Evolutionary conservation across 1,140 invertebrate species (phyloP).

Genomic region (Eriocheir sinensis): DNA sequence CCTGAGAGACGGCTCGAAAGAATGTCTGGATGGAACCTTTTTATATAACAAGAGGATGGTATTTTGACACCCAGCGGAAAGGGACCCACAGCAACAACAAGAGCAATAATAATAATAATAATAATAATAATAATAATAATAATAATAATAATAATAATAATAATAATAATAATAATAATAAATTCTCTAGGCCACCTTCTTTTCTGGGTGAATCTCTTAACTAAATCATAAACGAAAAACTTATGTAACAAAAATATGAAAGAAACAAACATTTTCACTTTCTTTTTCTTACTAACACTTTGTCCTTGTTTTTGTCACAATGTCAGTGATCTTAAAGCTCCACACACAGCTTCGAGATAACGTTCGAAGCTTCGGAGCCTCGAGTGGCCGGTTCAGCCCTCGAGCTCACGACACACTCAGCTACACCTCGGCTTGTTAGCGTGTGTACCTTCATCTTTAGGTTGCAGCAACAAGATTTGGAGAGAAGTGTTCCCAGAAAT

Average conservation of each 20-base stretch:
- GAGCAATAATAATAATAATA: not conserved
- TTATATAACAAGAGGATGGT: not conserved
- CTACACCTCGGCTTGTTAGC: not conserved
- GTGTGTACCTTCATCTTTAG: not conserved
- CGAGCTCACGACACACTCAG: not conserved
- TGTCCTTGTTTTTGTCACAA: not conserved
- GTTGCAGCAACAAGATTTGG: slow-evolving; percentile 75
- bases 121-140: slow-evolving; percentile 10
- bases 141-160: slow-evolving; percentile 25
- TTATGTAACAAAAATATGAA: not conserved
- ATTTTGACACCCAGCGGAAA: not conserved
- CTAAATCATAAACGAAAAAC: too few species aligned
- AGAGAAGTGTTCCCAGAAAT: slow-evolving; percentile 66
- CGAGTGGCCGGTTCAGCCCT: not conserved
- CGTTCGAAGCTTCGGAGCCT: not conserved
- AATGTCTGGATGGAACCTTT: not conserved
- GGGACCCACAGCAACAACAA: not conserved
- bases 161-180: not conserved
- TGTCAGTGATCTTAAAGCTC: not conserved
- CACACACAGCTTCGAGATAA: not conserved
- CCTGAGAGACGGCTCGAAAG: not conserved
- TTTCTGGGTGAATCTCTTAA: too few species aligned
- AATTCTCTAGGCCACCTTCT: not conserved
- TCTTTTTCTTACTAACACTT: too few species aligned
- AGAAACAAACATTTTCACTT: not conserved